phyloP scores from a whole-genome alignment of 2,888 invertebrate genomes.

The Thereva unica region DNA sequence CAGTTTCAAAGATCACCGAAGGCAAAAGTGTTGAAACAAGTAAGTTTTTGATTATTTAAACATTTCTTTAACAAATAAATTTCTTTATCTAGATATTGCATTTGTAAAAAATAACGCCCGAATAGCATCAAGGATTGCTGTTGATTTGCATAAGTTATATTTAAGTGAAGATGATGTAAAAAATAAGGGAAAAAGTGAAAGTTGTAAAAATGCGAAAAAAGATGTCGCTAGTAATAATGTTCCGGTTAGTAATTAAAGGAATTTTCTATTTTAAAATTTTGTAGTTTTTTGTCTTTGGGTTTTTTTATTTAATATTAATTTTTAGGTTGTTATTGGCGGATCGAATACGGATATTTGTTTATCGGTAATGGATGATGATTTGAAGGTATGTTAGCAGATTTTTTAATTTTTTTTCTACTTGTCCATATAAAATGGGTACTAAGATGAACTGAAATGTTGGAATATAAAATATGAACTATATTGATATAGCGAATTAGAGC shows the following conservation, averaged over 20 bases:
- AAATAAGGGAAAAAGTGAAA: not conserved
- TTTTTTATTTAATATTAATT: constrained; percentile 37
- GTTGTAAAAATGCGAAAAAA: not conserved
- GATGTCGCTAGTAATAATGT: constrained; percentile 13
- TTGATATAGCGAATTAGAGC: no score
- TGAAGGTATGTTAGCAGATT: constrained; percentile 67
- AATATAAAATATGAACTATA: no score
- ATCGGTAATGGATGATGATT: constrained; percentile 64
- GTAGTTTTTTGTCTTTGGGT: no score
- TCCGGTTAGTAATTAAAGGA: constrained; percentile 42
- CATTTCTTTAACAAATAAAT: constrained; percentile 40
- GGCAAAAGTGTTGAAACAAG: constrained; percentile 85
- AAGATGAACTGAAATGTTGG: not conserved
- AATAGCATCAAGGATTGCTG: constrained; percentile 79
- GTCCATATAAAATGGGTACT: not conserved
- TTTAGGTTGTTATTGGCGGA: constrained; percentile 76
- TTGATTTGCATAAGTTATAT: constrained; percentile 58
- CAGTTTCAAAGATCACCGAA: constrained; percentile 76
- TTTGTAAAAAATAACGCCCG: constrained; percentile 91
- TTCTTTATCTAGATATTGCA: constrained; percentile 72
- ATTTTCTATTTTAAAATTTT: constrained; percentile 25
- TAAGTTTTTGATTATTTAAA: constrained; percentile 57
- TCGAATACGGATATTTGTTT: constrained; percentile 76
- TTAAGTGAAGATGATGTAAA: constrained; percentile 1
- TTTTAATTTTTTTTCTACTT: not conserved